These are phyloP conservation scores for Lepus townsendii DNA, from an alignment of 2,797 vertebrate genomes.

Conservation along the genomic window DNA sequence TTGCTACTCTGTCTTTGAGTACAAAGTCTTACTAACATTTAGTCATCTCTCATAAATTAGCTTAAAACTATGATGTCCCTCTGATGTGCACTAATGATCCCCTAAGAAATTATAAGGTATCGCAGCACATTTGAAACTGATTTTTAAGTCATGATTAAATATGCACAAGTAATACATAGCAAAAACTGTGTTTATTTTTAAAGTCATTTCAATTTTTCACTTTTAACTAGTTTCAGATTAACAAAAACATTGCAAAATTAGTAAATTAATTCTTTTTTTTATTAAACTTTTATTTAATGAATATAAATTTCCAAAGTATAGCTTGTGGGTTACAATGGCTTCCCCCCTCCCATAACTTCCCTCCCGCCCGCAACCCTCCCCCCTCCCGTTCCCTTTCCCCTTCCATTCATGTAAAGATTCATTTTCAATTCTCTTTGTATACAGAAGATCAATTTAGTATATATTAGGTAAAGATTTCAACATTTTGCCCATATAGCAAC, in stretches of 20 bases:
- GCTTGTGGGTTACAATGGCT: too few species aligned
- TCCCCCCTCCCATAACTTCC: too few species aligned
- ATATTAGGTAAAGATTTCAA: too few species aligned
- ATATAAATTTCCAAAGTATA: too few species aligned
- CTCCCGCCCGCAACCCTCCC: too few species aligned
- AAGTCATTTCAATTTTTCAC: background rate
- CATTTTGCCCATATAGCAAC: too few species aligned
- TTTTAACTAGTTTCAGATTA: background rate
- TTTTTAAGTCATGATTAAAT: background rate
- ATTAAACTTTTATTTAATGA: too few species aligned
- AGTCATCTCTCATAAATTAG: background rate
- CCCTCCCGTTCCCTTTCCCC: too few species aligned
- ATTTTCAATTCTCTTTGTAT: too few species aligned
- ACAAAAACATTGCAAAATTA: background rate
- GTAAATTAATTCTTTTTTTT: background rate
- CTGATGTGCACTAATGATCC: background rate
- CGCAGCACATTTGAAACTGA: background rate
- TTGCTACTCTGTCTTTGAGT: background rate
- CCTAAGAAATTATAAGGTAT: background rate
- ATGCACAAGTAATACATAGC: background rate
- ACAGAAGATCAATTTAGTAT: too few species aligned
- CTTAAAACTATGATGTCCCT: background rate
- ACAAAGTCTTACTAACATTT: background rate
- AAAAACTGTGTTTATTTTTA: conserved; percentile 4
- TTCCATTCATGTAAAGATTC: too few species aligned